Conservation (phyloP, 2,113 vertebrate genomes). For the Echinops telfairi region DNA sequence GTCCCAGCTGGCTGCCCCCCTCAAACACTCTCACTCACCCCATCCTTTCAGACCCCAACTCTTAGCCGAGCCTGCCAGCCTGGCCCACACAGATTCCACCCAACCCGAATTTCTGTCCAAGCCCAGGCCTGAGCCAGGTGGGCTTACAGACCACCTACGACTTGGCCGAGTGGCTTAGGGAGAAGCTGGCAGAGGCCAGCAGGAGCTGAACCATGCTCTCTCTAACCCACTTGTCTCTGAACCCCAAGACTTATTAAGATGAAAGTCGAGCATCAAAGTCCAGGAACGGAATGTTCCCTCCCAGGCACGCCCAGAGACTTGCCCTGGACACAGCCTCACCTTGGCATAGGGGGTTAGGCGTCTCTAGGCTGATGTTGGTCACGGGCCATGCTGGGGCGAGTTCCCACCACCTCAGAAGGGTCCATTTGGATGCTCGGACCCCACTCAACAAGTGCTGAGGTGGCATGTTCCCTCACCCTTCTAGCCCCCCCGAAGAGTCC, state of each 20-base stretch:
- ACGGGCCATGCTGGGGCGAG: neutral
- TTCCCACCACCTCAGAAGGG: neutral
- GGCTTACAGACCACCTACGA: neutral
- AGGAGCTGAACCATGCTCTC: neutral
- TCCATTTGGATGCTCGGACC: neutral
- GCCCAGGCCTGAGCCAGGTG: neutral
- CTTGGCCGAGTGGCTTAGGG: neutral
- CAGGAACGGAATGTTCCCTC: neutral
- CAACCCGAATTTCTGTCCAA: neutral
- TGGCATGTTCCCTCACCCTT: neutral
- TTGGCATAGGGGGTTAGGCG: neutral
- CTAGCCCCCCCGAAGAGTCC: neutral
- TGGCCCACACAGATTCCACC: neutral
- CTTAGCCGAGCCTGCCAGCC: no score
- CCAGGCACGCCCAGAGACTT: neutral
- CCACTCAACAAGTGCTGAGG: neutral
- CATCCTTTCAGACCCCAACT: no score
- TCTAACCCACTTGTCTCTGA: neutral
- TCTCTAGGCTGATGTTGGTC: neutral
- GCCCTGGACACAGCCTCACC: neutral
- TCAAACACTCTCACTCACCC: no score
- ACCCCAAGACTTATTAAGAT: slow-evolving; percentile 3
- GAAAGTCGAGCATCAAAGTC: neutral
- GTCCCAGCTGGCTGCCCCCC: no score
- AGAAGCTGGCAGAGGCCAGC: neutral